A percentile compares a stretch with the other conserved stretches of the same genome.
Conservation (phyloP, 2,888 invertebrate species). For the Caenorhabditis afra region DNA sequence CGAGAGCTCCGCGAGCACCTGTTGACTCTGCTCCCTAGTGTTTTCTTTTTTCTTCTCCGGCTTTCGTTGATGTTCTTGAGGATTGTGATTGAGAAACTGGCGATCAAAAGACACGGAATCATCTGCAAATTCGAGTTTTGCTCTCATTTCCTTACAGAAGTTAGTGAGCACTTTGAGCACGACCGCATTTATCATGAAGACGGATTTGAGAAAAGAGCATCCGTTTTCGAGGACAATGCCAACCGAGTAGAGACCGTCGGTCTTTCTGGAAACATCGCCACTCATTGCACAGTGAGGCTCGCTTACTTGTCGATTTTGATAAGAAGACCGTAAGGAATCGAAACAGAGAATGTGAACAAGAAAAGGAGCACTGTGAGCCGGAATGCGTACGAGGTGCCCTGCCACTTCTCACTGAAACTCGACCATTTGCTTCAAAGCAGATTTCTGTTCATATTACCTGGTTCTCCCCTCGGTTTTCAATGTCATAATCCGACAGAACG, state of each 20-base stretch:
- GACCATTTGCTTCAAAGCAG: too few relatives aligned
- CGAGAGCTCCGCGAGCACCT: not conserved
- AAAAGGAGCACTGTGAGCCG: not conserved
- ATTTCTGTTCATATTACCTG: not conserved
- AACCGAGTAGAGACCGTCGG: constrained; percentile 1
- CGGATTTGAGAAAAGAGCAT: constrained; percentile 3
- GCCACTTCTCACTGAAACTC: constrained; percentile 6
- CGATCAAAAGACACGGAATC: not conserved
- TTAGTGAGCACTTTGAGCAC: not conserved
- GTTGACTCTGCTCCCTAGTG: not conserved
- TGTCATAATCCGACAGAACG: constrained; percentile 9
- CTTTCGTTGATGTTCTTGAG: not conserved
- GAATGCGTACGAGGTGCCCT: not conserved
- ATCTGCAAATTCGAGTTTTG: not conserved
- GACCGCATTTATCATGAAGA: constrained; percentile 1
- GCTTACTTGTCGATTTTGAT: not conserved
- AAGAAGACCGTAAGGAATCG: constrained; percentile 1
- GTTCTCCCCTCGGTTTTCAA: not conserved
- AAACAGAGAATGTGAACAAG: not conserved
- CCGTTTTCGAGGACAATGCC: constrained; percentile 4
- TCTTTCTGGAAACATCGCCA: not conserved
- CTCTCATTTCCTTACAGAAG: too few relatives aligned
- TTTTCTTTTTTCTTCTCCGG: not conserved
- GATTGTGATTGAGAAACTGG: not conserved
- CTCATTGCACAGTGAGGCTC: not conserved